Conservation (phyloP, 2,888 invertebrate species). For the Eristalis intricaria region DNA sequence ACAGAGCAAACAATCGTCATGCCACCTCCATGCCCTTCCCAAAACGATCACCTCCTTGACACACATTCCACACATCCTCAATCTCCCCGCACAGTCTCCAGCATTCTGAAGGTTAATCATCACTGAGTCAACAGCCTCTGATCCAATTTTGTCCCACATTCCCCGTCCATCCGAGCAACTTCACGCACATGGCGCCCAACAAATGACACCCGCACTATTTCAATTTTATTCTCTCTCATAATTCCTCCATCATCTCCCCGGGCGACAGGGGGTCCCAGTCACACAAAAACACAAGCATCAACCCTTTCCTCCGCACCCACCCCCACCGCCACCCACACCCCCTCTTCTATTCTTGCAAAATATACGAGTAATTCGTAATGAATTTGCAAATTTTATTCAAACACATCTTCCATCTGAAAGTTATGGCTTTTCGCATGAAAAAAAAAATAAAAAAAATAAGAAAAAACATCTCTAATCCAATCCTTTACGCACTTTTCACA, state of each 20-base stretch:
- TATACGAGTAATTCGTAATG: conserved; percentile 10
- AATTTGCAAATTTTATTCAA: conserved; percentile 39
- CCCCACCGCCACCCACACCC: background rate
- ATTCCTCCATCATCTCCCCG: background rate
- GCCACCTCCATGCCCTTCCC: too few relatives aligned
- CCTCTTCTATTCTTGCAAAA: background rate
- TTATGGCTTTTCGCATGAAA: conserved; percentile 49
- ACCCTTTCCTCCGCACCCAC: background rate
- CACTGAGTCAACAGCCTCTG: background rate
- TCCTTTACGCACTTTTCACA: conserved; percentile 68
- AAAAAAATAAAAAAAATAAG: conserved; percentile 15
- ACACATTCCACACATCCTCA: too few relatives aligned
- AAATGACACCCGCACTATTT: background rate
- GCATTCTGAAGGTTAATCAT: background rate
- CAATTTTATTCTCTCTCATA: background rate
- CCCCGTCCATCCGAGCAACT: background rate
- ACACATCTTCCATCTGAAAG: conserved; percentile 1
- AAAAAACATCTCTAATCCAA: conserved; percentile 60
- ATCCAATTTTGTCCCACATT: background rate
- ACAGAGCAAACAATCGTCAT: too few relatives aligned
- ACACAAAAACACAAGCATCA: background rate
- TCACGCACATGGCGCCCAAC: background rate
- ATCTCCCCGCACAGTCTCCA: too few relatives aligned
- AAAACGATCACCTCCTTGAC: too few relatives aligned
- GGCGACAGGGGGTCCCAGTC: background rate